Evolutionary conservation across 2,113 vertebrate species (phyloP).

Genomic region (Bothrops jararaca): DNA sequence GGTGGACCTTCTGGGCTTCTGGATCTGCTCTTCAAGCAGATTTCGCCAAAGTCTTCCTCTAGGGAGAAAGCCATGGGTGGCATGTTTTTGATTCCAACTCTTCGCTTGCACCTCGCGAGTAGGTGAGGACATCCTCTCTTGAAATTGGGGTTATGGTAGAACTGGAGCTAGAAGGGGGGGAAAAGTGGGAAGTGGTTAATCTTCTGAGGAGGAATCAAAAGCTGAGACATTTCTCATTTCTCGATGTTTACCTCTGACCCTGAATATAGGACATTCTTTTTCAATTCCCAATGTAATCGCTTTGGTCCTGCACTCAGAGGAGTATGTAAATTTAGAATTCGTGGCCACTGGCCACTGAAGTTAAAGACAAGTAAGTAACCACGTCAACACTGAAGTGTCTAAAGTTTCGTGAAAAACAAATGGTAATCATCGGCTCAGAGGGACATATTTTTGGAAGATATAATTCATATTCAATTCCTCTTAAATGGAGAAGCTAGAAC

Average conservation of each 20-base stretch:
- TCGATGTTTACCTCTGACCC: neutral
- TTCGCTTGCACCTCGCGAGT: slow-evolving; percentile 25
- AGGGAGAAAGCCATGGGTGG: slow-evolving; percentile 12
- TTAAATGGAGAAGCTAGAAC: neutral
- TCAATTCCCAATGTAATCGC: neutral
- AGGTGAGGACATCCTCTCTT: slow-evolving; percentile 41
- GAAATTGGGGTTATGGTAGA: slow-evolving; percentile 38
- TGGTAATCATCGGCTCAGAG: no score
- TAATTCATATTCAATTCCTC: neutral
- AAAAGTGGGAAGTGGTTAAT: neutral
- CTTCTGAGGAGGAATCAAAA: neutral
- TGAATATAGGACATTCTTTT: neutral
- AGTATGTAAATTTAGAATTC: neutral
- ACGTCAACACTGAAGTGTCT: neutral
- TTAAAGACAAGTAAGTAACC: neutral
- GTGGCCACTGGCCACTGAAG: neutral
- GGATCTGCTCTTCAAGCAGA: neutral
- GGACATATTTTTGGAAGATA: neutral
- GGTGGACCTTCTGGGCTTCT: slow-evolving; percentile 4
- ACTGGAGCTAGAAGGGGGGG: slow-evolving; percentile 32
- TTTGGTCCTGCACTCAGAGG: neutral
- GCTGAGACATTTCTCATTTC: neutral
- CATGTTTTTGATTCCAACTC: slow-evolving; percentile 19
- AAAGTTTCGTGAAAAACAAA: neutral
- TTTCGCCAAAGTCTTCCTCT: slow-evolving; percentile 16